These are phyloP conservation scores for Tauraco hartlaubi DNA, from an alignment of 2,797 vertebrate genomes.

Conservation along the genomic window DNA sequence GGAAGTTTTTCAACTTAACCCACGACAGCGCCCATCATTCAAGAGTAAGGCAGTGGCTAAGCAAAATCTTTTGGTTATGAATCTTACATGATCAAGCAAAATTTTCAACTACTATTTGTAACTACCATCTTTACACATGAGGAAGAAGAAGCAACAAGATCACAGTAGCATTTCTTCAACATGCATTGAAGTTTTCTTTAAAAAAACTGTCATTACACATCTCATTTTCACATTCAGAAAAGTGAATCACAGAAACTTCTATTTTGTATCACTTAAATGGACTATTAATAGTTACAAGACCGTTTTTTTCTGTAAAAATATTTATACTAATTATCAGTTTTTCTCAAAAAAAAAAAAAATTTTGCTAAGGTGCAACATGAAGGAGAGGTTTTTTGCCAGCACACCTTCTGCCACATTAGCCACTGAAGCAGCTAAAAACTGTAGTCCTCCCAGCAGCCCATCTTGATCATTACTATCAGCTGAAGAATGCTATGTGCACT, in stretches of 20 bases:
- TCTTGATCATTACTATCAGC: neutral
- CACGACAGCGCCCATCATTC: neutral
- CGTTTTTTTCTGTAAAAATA: neutral
- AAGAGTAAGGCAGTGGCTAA: neutral
- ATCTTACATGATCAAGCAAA: neutral
- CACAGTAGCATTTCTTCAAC: neutral
- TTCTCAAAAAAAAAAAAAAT: neutral
- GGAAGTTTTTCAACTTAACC: no score
- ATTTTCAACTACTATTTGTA: neutral
- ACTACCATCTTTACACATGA: neutral
- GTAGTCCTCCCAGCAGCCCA: neutral
- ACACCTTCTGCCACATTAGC: neutral
- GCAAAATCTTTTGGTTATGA: neutral
- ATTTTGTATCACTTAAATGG: neutral
- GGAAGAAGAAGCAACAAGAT: neutral
- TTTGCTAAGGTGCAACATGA: neutral
- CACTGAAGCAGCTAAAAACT: neutral
- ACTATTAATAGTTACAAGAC: neutral
- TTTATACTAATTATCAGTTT: neutral
- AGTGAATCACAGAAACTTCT: neutral
- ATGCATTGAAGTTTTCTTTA: neutral
- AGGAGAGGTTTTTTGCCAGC: neutral
- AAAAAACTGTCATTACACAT: neutral
- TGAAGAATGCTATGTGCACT: neutral
- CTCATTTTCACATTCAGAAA: neutral